A percentile compares a stretch with the other conserved stretches of the same genome.
These are phyloP conservation scores for Willisornis vidua DNA, from an alignment of 2,113 vertebrate species.

Conservation along the genomic window DNA sequence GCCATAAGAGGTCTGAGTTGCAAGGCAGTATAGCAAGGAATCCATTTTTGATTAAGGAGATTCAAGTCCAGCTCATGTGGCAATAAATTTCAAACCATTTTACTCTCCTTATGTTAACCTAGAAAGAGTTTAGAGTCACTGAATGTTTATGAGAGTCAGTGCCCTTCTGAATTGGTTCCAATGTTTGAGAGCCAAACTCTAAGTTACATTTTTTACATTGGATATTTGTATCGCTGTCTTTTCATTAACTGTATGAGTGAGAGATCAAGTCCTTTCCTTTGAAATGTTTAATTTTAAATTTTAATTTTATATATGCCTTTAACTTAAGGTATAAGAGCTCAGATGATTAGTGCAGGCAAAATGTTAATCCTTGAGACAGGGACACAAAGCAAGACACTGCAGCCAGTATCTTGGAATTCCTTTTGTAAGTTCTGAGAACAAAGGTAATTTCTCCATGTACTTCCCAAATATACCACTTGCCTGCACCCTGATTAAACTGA, in stretches of 20 bases:
- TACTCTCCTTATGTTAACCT: not conserved
- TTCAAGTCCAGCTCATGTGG: not conserved
- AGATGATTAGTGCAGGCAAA: conserved; percentile 40
- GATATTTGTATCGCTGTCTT: not conserved
- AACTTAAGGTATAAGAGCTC: conserved; percentile 50
- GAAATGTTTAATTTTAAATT: conserved; percentile 33
- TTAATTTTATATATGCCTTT: conserved; percentile 51
- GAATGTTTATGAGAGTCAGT: not conserved
- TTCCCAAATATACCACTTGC: not conserved
- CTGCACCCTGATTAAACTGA: not conserved
- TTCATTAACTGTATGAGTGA: not conserved
- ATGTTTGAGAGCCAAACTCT: not conserved
- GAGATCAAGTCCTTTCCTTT: conserved; percentile 22
- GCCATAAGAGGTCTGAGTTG: not conserved
- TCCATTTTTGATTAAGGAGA: not conserved
- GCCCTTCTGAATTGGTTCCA: not conserved
- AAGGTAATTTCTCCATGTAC: not conserved
- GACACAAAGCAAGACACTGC: conserved; percentile 8
- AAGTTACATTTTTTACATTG: not conserved
- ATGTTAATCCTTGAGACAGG: conserved; percentile 39
- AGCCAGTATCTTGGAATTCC: not conserved
- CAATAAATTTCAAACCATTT: not conserved
- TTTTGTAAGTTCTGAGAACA: not conserved
- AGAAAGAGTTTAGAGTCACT: not conserved
- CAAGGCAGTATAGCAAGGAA: not conserved